Base-by-base conservation (phyloP, 2,888 invertebrate species). In the Eudasyphora cyanicolor region DNA sequence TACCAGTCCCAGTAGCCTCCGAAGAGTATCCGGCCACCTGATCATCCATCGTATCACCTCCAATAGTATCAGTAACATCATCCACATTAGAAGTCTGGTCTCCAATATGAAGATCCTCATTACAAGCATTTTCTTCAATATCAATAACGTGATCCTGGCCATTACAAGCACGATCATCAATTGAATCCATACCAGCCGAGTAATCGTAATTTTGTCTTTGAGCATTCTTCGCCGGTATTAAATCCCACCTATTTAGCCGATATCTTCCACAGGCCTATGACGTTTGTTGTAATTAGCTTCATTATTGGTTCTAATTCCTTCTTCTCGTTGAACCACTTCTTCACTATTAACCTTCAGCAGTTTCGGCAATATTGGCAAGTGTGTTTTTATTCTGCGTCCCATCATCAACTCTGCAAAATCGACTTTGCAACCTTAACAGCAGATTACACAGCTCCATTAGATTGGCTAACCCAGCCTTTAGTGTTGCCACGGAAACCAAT, bases 371-470 rank as follows among this genome's bases (percentile, higher is more conserved):
- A 62, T 49, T 60, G 70, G 77, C 3, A 77, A 29, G n/a, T 62
- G 60, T 2, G 70, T 62, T 71, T 70, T 69, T 7, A 79, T 19
- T 42, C 64, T 69, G 1, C 71, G 62, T 57, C 38, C 35, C 62
- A 71, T 71, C 78, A 78, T 77, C 32, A 77, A n/a, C n/a, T n/a
- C n/a, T n/a, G n/a, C n/a, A 69, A 27, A 12, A 74, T 17, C 12
- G 24, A 42, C 73, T 81, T 81, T 38, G 73, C 71, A 7, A 73
- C 64, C 29, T 71, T 76, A 8, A 76, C 81, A 2, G 70, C 69
- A 0, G 77, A 35, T 27, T 71, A 42, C 10, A 45, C 27, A 27
- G 32, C 69, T 0, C 74, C 73, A 73, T 77, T 77, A 2, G 81
- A 76, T 57, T 74, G 73, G 10, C 73, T 82, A 27, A 73, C n/a